phyloP scores from a whole-genome alignment of 2,113 vertebrate genomes.

The Pedionomus torquatus region DNA sequence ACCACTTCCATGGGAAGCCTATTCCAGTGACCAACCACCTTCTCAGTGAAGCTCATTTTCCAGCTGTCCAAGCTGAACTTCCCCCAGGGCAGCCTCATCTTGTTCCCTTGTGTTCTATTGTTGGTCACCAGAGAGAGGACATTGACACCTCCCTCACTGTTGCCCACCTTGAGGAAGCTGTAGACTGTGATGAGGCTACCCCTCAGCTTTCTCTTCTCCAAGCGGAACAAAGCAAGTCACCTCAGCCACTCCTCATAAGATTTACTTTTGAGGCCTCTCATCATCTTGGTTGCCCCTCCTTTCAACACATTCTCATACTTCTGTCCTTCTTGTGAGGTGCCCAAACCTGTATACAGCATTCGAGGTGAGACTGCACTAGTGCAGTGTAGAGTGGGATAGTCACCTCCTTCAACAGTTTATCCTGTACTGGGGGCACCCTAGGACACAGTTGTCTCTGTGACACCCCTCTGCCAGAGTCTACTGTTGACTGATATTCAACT shows the following conservation, averaged over 20 bases:
- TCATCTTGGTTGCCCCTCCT: too few species aligned
- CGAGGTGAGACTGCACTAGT: rapidly evolving
- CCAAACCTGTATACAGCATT: not conserved
- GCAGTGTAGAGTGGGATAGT: not conserved
- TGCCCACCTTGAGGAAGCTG: not conserved
- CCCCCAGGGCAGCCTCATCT: not conserved
- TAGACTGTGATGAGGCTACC: not conserved
- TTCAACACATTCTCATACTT: not conserved
- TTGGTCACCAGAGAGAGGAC: not conserved
- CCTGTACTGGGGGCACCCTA: not conserved
- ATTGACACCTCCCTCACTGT: rapidly evolving
- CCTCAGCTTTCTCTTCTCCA: not conserved
- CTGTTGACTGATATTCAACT: not conserved
- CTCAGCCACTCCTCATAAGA: not conserved
- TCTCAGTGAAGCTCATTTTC: not conserved
- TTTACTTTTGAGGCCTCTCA: not conserved
- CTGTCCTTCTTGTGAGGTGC: too few species aligned
- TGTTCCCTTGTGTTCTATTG: not conserved
- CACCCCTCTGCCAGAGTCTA: not conserved
- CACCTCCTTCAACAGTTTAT: not conserved
- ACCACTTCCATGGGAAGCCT: too few species aligned
- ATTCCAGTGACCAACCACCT: not conserved
- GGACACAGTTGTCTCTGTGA: not conserved
- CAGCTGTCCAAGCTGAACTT: not conserved
- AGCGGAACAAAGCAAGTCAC: not conserved